Evolutionary conservation across 2,888 invertebrate genomes (phyloP), one percentile per base, ranked within the genome.

Genomic region (Cloeon dipterum): DNA sequence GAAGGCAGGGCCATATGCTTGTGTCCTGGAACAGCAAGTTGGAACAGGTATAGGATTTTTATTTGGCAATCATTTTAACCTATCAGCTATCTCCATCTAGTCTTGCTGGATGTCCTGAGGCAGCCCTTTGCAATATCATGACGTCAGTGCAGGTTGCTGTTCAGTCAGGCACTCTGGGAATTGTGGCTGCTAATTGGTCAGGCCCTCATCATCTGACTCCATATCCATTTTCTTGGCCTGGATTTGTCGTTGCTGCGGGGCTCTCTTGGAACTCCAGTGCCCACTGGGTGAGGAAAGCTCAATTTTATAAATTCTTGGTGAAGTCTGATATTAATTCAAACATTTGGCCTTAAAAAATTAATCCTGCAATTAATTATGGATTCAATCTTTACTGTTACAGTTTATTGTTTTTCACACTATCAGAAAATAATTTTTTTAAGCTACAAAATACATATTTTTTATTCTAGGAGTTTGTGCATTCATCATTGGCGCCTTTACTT

Each of bases 1-100:
- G 56, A 43, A 48, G 56, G 38, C 57, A 54, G 20, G 61, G 62
- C 13, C 56, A 56, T 26, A 56, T 62, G 42, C 60, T 65, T 36
- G 53, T 65, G 65, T 45, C 65, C 66, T 17, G 68, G 68, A 16
- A 68, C 68, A 19, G 63, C 67, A 26, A 64, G 66, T 40, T 68
- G 68, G 57, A 66, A 66, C 47, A 66, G 59, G 55, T 52, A 16
- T 38, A 13, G 3, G 20, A 17, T 39, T 3, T 21, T n/a, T 17
- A 39, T 19, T 14, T 26, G 29, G 39, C n/a, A n/a, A 13, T 16
- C 34, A 11, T 2, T n/a, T n/a, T 2, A 11, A 20, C 25, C 20
- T 14, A 34, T 35, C n/a, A 37, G 14, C 25, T 38, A 36, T 39
- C 25, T 14, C 11, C 18, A 20, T 32, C 29, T 45, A 60, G 66